Evolutionary conservation across 2,113 vertebrate genomes (phyloP), one percentile per base, ranked within the genome.

Genomic region (Alethe castanea): DNA sequence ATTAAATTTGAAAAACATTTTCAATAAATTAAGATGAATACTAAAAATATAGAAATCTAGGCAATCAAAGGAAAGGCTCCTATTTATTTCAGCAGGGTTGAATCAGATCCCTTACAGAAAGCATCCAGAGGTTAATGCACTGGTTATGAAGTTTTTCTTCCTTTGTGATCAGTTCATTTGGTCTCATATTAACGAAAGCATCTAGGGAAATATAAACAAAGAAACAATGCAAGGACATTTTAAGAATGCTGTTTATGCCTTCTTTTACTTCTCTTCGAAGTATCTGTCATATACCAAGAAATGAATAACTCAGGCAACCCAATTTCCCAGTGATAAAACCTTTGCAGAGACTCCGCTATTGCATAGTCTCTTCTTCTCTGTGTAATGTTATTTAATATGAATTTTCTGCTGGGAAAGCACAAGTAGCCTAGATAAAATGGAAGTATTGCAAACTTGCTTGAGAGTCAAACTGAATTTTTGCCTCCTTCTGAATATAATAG

Each of bases 401-500:
- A 53, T 93, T 95, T 96, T 95, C 76, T 95, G 82, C 90, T 92
- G 67, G 88, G 72, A 83, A 90, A 90, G 82, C 85, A 90, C 44
- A 81, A 66, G 64, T 19, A 94, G 56, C 44, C 42, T 70, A 70
- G 80, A 92, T 82, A 88, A 95, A 92, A 88, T 77, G 28, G 54
- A 92, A 82, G 20, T 44, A 62, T 65, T 81, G 53, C 53, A 94
- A 91, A 72, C n/a, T 72, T 86, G 48, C 44, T 56, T 90, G 33
- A 77, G 23, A 88, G 54, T 86, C 52, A 94, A 94, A 80, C 59
- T 69, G 66, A 91, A 64, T 93, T 89, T 95, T 91, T 81, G 36
- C 44, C 52, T 80, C n/a, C 33, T 86, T 66, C 85, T 88, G 91
- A 82, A 70, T 82, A 38, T 67, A 69, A 83, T 19, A 83, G 22